Conservation (phyloP, 92 coral and sea anemone species). For the Phymanthus crucifer region DNA sequence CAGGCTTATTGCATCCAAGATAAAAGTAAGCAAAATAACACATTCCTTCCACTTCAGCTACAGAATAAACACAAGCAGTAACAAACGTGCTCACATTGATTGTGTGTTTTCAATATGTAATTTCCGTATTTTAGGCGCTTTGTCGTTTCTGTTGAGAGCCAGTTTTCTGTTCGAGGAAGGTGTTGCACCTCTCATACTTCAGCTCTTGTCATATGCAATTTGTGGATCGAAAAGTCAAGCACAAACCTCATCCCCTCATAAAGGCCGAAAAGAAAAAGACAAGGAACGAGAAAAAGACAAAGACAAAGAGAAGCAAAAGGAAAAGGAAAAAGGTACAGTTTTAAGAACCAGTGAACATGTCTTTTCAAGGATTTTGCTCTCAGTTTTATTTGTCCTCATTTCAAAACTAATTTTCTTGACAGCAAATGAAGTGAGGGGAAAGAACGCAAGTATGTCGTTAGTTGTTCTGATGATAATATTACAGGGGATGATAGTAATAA, state of each 20-base stretch:
- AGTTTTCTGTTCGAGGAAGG: constrained; percentile 97
- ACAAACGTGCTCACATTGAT: too few relatives aligned
- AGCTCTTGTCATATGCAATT: constrained; percentile 86
- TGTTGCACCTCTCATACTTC: constrained; percentile 87
- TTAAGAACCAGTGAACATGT: constrained; percentile 22
- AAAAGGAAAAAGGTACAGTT: constrained; percentile 62
- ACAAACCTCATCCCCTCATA: constrained; percentile 66
- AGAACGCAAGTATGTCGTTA: constrained; percentile 58
- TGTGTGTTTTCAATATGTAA: background rate
- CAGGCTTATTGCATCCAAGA: constrained; percentile 90
- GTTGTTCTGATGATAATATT: background rate
- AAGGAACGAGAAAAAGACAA: constrained; percentile 67
- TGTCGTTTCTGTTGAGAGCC: constrained; percentile 87
- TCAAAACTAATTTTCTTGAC: background rate
- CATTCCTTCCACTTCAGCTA: too few relatives aligned
- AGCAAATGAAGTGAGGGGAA: constrained; percentile 46
- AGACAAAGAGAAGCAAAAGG: constrained; percentile 66
- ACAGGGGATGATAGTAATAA: too few relatives aligned
- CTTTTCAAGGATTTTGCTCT: too few relatives aligned
- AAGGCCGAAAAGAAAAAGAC: constrained; percentile 76
- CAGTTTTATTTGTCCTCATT: background rate
- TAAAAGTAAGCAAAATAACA: constrained; percentile 67
- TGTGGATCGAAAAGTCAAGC: constrained; percentile 76
- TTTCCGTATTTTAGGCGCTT: constrained; percentile 56
- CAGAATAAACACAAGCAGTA: too few relatives aligned